Percentiles rank a stretch among this genome's conserved stretches.
These are phyloP conservation scores for Phoxinus dragarum DNA, from an alignment of 2,797 vertebrate genomes.

Conservation along the genomic window DNA sequence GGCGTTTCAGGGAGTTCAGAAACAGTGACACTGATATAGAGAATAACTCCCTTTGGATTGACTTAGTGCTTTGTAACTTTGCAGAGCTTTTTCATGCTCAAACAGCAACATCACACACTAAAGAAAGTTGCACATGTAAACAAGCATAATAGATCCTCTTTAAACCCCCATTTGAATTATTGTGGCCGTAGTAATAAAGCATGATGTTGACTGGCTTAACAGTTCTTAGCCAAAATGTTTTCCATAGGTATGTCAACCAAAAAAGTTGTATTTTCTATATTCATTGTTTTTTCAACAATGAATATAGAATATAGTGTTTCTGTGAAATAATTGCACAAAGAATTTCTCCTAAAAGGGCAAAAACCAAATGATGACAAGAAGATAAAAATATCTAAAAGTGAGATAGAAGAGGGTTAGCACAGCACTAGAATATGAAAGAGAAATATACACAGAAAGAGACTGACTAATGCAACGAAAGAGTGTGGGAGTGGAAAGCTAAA, in stretches of 20 bases:
- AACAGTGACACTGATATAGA: no score
- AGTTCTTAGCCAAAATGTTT: background rate
- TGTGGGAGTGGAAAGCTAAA: constrained; percentile 3
- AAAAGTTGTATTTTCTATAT: background rate
- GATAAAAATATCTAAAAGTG: background rate
- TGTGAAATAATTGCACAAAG: background rate
- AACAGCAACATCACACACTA: no score
- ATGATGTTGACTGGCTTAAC: background rate
- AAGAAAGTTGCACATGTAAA: no score
- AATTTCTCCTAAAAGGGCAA: constrained; percentile 13
- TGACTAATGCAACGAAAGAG: constrained; percentile 26
- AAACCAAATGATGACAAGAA: constrained; percentile 8
- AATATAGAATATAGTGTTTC: no score
- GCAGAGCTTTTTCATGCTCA: no score
- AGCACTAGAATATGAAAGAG: background rate
- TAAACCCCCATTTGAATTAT: constrained; percentile 12
- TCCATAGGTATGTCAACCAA: background rate
- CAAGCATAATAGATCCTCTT: no score
- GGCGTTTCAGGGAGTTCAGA: no score
- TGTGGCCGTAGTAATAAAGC: background rate
- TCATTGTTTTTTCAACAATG: background rate
- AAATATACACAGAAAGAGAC: constrained; percentile 39
- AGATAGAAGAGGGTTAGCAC: background rate
- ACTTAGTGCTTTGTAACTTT: no score
- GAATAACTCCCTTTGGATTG: no score